phyloP scores from a whole-genome alignment of 2,888 invertebrate genomes.

The Criorhina ranunculi region DNA sequence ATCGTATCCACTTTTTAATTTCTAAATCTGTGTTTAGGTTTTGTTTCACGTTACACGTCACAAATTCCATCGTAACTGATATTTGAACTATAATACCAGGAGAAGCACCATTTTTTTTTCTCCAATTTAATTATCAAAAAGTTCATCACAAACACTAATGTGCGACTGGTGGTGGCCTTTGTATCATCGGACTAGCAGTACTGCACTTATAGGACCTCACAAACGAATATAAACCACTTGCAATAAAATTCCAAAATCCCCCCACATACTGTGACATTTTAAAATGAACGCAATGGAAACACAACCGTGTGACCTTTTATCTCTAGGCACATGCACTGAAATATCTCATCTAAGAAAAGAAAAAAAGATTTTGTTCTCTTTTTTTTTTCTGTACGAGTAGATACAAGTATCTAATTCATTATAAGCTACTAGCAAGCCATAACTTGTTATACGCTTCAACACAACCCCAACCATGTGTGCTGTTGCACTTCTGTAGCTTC shows the following conservation, averaged over 20 bases:
- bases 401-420: constrained; percentile 56
- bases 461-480: constrained; percentile 63
- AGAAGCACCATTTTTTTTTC: background rate
- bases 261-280: constrained; percentile 58
- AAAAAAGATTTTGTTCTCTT: too few species aligned
- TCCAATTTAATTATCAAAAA: constrained; percentile 48
- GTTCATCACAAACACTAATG: constrained; percentile 55
- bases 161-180: constrained; percentile 43
- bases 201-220: background rate
- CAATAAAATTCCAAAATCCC: constrained; percentile 34
- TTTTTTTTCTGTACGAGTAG: constrained; percentile 40
- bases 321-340: constrained; percentile 48
- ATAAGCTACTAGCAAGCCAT: constrained; percentile 62
- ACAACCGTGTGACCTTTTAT: constrained; percentile 70
- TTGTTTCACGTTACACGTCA: too few species aligned
- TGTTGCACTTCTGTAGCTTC: constrained; percentile 61
- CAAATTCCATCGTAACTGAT: background rate
- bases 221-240: constrained; percentile 55
- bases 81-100: background rate
- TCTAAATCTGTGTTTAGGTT: too few species aligned
- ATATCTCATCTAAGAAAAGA: constrained; percentile 45
- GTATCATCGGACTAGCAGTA: background rate
- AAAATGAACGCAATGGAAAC: constrained; percentile 58
- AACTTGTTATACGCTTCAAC: constrained; percentile 69
- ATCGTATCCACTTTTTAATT: too few species aligned